phyloP scores from a whole-genome alignment of 2,113 vertebrate genomes.

The Petroica traversi region DNA sequence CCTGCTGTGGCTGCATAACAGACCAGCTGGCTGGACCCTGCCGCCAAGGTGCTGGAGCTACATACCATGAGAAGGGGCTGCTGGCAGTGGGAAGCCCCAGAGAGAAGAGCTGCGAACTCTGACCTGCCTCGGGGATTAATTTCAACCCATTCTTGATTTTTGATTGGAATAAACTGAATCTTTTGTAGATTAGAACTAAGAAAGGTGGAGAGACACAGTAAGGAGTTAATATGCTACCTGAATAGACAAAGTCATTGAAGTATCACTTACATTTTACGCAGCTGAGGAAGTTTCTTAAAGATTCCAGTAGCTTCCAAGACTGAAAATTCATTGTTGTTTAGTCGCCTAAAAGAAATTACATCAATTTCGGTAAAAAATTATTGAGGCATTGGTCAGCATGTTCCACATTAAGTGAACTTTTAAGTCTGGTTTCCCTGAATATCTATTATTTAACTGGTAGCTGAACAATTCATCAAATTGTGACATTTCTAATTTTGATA shows the following conservation, averaged over 20 bases:
- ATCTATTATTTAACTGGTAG: not conserved
- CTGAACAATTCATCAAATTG: not conserved
- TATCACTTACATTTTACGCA: conserved; percentile 94
- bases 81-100: not conserved
- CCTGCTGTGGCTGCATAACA: conserved; percentile 25
- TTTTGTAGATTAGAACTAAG: not conserved
- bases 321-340: conserved; percentile 98
- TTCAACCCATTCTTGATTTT: not conserved
- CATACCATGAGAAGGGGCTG: not conserved
- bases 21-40: conserved; percentile 38
- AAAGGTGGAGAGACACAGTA: not conserved
- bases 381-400: not conserved
- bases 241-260: not conserved
- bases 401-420: not conserved
- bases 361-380: not conserved
- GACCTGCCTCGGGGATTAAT: not conserved
- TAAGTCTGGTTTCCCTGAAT: not conserved
- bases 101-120: not conserved
- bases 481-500: not conserved
- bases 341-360: conserved; percentile 75
- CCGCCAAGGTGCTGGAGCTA: not conserved
- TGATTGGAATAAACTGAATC: not conserved
- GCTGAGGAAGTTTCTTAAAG: conserved; percentile 96
- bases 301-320: conserved; percentile 96
- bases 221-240: not conserved